Evolutionary conservation across 1,140 invertebrate genomes (phyloP).

Genomic region (Caenorhabditis brenneri): DNA sequence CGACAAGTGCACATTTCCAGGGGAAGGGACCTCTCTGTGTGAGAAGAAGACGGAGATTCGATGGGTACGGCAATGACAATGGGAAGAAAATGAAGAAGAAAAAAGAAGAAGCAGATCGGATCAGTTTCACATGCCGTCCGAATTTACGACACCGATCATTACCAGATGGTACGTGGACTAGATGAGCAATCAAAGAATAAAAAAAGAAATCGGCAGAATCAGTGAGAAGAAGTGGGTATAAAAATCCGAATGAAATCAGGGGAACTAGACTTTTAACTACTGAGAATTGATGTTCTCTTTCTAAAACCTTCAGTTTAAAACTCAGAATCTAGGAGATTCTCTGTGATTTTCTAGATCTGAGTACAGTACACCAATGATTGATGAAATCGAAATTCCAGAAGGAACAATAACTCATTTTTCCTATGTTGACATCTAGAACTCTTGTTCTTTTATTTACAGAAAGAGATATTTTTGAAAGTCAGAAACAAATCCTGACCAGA

Average conservation of each 20-base stretch:
- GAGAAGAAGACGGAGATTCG: conserved; percentile 30
- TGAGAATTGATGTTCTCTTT: no score
- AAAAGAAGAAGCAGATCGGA: conserved; percentile 7
- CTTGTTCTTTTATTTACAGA: no score
- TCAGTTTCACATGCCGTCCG: conserved; percentile 42
- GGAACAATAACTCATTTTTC: no score
- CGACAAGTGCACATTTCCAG: conserved; percentile 43
- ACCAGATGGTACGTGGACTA: conserved; percentile 32
- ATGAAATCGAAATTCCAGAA: no score
- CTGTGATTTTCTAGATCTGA: no score
- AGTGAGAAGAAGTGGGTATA: neutral
- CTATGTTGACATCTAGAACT: no score
- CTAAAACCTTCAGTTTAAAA: no score
- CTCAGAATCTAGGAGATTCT: no score
- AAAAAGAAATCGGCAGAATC: conserved; percentile 1
- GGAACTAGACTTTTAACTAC: neutral
- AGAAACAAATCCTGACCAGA: neutral
- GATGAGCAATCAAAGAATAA: conserved; percentile 30
- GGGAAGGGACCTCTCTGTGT: conserved; percentile 11
- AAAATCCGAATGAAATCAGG: neutral
- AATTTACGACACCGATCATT: conserved; percentile 29
- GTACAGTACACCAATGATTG: no score
- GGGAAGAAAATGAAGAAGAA: neutral
- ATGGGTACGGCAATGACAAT: conserved; percentile 34
- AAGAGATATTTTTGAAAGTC: neutral